Percentiles rank a stretch among this genome's conserved stretches.
phyloP scores from a whole-genome alignment of 2,113 vertebrate genomes.

The Prunella fulvescens region DNA sequence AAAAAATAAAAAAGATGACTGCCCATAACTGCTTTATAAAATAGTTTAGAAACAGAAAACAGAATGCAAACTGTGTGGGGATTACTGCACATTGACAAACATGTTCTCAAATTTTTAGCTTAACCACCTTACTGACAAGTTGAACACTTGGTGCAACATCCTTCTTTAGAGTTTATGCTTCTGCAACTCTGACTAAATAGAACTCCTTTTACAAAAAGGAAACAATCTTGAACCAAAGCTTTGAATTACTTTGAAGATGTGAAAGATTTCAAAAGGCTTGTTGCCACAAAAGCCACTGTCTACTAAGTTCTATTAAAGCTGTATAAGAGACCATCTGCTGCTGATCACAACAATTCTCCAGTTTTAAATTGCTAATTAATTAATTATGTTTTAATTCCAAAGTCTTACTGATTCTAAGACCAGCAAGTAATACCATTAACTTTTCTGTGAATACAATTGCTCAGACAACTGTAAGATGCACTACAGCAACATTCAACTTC shows the following conservation, averaged over 20 bases:
- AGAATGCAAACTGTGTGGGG: background rate
- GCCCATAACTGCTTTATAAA: background rate
- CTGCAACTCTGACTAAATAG: background rate
- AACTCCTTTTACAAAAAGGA: background rate
- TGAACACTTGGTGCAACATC: background rate
- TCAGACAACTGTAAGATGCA: background rate
- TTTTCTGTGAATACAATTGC: background rate
- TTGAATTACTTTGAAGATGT: background rate
- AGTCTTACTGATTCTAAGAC: background rate
- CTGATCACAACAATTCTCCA: background rate
- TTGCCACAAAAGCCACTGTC: background rate
- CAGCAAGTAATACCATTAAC: background rate
- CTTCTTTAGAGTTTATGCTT: background rate
- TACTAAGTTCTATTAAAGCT: background rate
- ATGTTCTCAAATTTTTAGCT: background rate
- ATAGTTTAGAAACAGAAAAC: background rate
- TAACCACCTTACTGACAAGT: background rate
- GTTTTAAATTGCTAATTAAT: constrained; percentile 6
- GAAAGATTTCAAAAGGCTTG: background rate
- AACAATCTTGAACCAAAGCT: background rate
- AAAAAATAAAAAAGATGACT: background rate
- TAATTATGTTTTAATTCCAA: background rate
- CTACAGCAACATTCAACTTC: background rate
- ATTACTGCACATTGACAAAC: background rate
- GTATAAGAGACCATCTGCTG: background rate